These are phyloP conservation scores for Panzeria rudis DNA, from an alignment of 2,888 invertebrate genomes.

Conservation along the genomic window DNA sequence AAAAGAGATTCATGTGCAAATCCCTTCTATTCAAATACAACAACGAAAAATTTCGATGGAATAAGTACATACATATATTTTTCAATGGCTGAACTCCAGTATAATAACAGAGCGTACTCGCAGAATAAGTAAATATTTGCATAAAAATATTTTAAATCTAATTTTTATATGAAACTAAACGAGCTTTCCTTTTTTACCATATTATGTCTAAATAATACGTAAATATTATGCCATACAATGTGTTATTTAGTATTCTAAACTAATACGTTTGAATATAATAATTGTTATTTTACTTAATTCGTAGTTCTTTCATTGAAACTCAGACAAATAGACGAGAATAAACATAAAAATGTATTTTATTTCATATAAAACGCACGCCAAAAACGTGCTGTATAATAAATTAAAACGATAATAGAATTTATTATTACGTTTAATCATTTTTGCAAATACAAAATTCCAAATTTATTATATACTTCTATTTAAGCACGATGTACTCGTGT, in stretches of 20 bases:
- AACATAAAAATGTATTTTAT: slow-evolving; percentile 37
- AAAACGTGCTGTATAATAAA: slow-evolving; percentile 64
- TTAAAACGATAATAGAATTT: slow-evolving; percentile 64
- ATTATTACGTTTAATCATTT: slow-evolving; percentile 41
- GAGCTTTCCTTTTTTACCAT: slow-evolving; percentile 7
- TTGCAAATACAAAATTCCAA: slow-evolving; percentile 38
- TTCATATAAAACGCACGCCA: slow-evolving; percentile 41
- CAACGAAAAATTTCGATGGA: neutral
- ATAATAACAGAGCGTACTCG: neutral
- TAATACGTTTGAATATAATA: slow-evolving; percentile 10
- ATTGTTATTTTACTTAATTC: slow-evolving; percentile 21
- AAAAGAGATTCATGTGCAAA: slow-evolving; percentile 14
- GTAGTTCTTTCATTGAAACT: slow-evolving; percentile 16
- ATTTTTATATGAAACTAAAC: slow-evolving; percentile 26
- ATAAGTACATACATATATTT: neutral
- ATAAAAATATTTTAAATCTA: slow-evolving; percentile 37
- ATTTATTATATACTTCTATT: slow-evolving; percentile 20
- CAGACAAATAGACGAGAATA: slow-evolving; percentile 4
- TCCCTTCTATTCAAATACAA: slow-evolving; percentile 7
- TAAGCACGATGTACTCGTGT: neutral
- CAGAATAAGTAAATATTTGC: slow-evolving; percentile 28
- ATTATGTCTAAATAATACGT: slow-evolving; percentile 41
- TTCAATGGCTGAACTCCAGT: neutral
- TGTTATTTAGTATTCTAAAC: slow-evolving; percentile 51
- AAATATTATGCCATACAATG: slow-evolving; percentile 59